These are phyloP conservation scores for Chloebia gouldiae DNA, from an alignment of 2,113 vertebrate genomes.

Conservation along the genomic window DNA sequence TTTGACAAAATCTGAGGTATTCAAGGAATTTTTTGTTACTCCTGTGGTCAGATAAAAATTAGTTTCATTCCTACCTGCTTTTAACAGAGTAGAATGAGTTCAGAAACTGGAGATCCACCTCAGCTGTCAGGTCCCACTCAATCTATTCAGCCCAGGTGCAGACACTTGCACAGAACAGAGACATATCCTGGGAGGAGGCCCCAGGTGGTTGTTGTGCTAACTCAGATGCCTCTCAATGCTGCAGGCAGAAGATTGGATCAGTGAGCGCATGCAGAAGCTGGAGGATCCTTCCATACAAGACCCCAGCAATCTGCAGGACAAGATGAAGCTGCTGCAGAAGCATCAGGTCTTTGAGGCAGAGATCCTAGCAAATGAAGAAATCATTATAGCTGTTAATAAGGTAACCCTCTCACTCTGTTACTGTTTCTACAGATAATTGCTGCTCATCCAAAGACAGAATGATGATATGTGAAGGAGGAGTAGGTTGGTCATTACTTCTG, in stretches of 20 bases:
- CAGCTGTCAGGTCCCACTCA: background rate
- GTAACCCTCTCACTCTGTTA: slow-evolving; percentile 37
- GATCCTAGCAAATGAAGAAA: slow-evolving; percentile 81
- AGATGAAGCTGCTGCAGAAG: slow-evolving; percentile 83
- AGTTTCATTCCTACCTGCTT: background rate
- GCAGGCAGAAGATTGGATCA: slow-evolving; percentile 86
- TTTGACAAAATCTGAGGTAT: background rate
- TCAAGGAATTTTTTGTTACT: background rate
- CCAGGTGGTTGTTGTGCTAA: background rate
- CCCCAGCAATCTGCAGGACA: slow-evolving; percentile 75
- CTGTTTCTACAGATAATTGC: background rate
- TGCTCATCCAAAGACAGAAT: background rate
- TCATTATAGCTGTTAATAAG: slow-evolving; percentile 76
- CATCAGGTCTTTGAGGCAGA: slow-evolving; percentile 90
- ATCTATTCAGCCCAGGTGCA: background rate
- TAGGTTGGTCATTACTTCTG: background rate
- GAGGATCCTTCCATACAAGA: slow-evolving; percentile 76
- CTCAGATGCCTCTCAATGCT: background rate
- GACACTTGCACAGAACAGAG: background rate
- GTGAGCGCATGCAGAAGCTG: slow-evolving; percentile 80
- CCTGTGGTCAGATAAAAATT: background rate
- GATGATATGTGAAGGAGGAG: background rate
- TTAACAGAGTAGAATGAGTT: background rate
- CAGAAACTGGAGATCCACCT: background rate
- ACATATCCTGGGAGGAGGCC: background rate